Percentiles rank a stretch among this genome's conserved stretches.
Conservation (phyloP, 2,888 invertebrate species). For the Crepidodera aurea region DNA sequence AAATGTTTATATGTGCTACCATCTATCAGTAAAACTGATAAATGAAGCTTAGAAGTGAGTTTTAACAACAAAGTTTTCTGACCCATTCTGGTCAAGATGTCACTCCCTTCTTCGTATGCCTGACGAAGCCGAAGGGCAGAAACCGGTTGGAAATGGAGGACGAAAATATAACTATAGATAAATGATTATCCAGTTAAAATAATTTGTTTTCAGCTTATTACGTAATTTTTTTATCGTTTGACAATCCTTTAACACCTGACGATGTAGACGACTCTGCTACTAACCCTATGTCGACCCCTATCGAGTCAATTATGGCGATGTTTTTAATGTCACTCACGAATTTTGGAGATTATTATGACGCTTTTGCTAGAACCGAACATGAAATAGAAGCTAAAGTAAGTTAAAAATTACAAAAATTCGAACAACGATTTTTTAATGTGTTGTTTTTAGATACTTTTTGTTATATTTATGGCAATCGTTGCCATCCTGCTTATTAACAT, state of each 20-base stretch:
- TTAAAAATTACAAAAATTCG: no score
- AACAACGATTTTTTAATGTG: no score
- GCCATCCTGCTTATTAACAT: constrained; percentile 95
- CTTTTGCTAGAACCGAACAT: constrained; percentile 88
- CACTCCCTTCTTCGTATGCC: no score
- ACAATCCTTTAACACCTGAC: constrained; percentile 83
- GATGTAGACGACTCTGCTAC: constrained; percentile 82
- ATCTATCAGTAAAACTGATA: no score
- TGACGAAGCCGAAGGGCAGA: no score
- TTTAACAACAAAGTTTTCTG: no score
- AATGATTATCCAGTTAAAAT: not conserved
- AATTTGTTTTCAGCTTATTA: constrained; percentile 74
- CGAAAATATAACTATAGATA: no score
- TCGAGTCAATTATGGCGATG: constrained; percentile 97
- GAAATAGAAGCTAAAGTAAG: constrained; percentile 87
- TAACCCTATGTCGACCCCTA: constrained; percentile 90
- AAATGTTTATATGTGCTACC: no score
- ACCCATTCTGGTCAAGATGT: no score
- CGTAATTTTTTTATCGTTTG: constrained; percentile 88
- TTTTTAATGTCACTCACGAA: constrained; percentile 98
- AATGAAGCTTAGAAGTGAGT: no score
- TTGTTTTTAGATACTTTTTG: constrained; percentile 83
- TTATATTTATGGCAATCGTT: constrained; percentile 97
- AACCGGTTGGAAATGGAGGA: no score
- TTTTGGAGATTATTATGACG: constrained; percentile 93